Conservation (phyloP, 1,140 invertebrate species). For the Phortica variegata region DNA sequence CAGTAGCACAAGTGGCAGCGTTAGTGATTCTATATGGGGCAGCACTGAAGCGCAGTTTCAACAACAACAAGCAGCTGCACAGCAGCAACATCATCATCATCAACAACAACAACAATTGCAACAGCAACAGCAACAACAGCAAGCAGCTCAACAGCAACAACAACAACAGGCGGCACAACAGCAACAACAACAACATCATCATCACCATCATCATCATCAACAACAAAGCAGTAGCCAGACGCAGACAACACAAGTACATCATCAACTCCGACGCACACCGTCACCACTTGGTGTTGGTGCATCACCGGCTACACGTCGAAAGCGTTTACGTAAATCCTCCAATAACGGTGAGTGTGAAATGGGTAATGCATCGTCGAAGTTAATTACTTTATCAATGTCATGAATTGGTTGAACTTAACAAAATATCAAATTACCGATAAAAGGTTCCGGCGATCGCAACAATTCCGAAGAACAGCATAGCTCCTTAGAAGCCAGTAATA, state of each 20-base stretch:
- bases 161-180: conserved; percentile 30
- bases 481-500: conserved; percentile 40
- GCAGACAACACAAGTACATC: conserved; percentile 42
- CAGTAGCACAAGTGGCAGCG: conserved; percentile 39
- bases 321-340: conserved; percentile 72
- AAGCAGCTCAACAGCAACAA: conserved; percentile 29
- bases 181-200: conserved; percentile 39
- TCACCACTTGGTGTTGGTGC: conserved; percentile 50
- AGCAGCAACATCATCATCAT: conserved; percentile 44
- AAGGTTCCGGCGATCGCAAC: conserved; percentile 62
- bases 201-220: conserved; percentile 26
- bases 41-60: conserved; percentile 54
- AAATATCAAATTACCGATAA: not conserved
- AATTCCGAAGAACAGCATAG: conserved; percentile 59
- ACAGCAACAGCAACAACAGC: conserved; percentile 32
- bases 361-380: conserved; percentile 42
- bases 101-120: conserved; percentile 38
- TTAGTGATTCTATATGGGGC: conserved; percentile 51
- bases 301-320: conserved; percentile 59
- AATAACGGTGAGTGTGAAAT: conserved; percentile 53
- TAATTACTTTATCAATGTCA: not conserved
- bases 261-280: conserved; percentile 49
- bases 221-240: conserved; percentile 35
- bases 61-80: conserved; percentile 43
- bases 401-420: not conserved